phyloP scores from a whole-genome alignment of 1,140 invertebrate species.

The Megalopta genalis region DNA sequence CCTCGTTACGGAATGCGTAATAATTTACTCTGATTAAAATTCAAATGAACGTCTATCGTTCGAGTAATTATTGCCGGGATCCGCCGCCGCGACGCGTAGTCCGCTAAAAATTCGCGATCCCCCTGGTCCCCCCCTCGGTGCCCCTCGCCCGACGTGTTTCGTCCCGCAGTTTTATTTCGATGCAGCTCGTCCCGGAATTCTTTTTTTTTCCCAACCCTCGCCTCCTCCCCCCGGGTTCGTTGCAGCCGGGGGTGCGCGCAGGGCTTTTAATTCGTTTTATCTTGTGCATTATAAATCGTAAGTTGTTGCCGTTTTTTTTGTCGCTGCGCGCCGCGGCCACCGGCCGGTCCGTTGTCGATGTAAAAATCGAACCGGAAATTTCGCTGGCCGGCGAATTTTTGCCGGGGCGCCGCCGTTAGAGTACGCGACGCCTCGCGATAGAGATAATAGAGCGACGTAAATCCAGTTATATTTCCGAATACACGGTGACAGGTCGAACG shows the following conservation, averaged over 20 bases:
- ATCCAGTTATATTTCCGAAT: constrained; percentile 47
- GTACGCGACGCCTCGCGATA: constrained; percentile 34
- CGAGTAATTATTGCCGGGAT: constrained; percentile 20
- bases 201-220: constrained; percentile 5
- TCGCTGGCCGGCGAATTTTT: constrained; percentile 36
- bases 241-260: neutral
- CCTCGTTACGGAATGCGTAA: neutral
- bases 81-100: neutral
- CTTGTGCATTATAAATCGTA: constrained; percentile 48
- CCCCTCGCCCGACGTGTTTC: neutral
- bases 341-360: constrained; percentile 34
- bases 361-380: constrained; percentile 47
- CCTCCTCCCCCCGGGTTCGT: no score
- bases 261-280: constrained; percentile 48
- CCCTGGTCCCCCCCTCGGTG: no score
- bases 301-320: constrained; percentile 34
- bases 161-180: constrained; percentile 34
- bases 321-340: neutral
- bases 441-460: constrained; percentile 50
- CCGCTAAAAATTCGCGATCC: constrained; percentile 14
- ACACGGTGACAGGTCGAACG: constrained; percentile 42
- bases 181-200: constrained; percentile 15
- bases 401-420: constrained; percentile 10
- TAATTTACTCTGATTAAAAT: constrained; percentile 1
- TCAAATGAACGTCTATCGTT: neutral